Conservation (phyloP, 1,140 invertebrate genomes). For the Temnothorax longispinosus region DNA sequence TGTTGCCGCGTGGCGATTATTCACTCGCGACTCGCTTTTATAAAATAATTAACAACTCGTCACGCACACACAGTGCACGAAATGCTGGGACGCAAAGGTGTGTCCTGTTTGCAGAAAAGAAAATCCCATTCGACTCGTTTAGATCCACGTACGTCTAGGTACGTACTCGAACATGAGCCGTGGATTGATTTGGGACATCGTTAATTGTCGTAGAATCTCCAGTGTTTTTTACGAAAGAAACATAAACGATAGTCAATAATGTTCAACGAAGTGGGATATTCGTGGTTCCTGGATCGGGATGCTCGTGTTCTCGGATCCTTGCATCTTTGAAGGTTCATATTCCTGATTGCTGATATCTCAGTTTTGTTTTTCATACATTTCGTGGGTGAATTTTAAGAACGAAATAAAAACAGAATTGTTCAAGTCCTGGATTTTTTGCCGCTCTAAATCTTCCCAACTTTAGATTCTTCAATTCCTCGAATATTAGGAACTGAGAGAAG, state of each 20-base stretch:
- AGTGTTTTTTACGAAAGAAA: constrained; percentile 36
- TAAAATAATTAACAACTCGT: constrained; percentile 46
- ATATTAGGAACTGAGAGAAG: background rate
- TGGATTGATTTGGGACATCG: constrained; percentile 27
- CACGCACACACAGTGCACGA: constrained; percentile 32
- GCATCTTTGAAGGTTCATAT: constrained; percentile 42
- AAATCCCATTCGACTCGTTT: constrained; percentile 34
- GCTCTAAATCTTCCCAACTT: background rate
- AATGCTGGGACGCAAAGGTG: constrained; percentile 18
- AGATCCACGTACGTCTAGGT: constrained; percentile 25
- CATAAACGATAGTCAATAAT: constrained; percentile 55
- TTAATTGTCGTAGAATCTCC: constrained; percentile 35
- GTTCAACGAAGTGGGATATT: constrained; percentile 51
- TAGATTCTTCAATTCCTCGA: background rate
- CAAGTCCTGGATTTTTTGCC: background rate
- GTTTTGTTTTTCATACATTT: background rate
- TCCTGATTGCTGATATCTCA: background rate
- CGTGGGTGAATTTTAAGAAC: background rate
- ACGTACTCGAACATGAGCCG: constrained; percentile 8
- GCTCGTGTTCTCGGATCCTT: constrained; percentile 33
- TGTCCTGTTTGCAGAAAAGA: constrained; percentile 28
- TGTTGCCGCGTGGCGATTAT: constrained; percentile 52
- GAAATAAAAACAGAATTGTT: background rate
- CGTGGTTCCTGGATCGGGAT: constrained; percentile 29
- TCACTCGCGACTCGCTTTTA: constrained; percentile 42